Evolutionary conservation across 2,113 vertebrate species (phyloP), one percentile per base, ranked within the genome.

Genomic region (Gallinago media): DNA sequence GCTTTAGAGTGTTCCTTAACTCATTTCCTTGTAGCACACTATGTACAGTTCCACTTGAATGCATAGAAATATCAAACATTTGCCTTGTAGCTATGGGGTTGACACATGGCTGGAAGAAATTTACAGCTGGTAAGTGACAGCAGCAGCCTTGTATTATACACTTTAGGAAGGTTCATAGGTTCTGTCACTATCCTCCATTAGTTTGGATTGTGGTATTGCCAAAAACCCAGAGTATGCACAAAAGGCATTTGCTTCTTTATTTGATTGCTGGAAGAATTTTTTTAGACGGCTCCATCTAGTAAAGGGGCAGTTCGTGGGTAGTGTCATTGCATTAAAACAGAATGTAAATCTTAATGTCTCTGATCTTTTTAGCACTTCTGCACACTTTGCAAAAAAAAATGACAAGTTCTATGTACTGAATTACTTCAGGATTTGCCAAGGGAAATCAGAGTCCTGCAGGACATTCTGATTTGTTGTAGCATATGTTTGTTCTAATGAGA

Each of bases 21-120:
- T 92, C 1, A 2, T 94, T 97, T 94, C 36, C 58, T 88, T 92
- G 46, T 90, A 74, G 49, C 46, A n/a, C 49, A 42, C 72, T 92
- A 40, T 14, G 25, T 80, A 36, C 36, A 89, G 86, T 95, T 97
- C 89, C 80, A 93, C 89, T 91, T 91, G 79, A 94, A 66, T 96
- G 94, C 79, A 62, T 92, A 95, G 80, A 89, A 65, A 89, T 80
- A 34, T 29, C 52, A 94, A 94, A 88, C 92, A 75, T 58, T 95
- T 96, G 31, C 77, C 68, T 52, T 73, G 46, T 74, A 85, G 75
- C 96, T 92, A 75, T 85, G 65, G 84, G 26, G 26, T 75, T 89
- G 74, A 95, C 70, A 70, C 61, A 85, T 80, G 87, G 11, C 59
- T 38, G 15, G 83, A 71, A 94, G 75, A 96, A 94, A 86, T 80